Evolutionary conservation across 2,113 vertebrate species (phyloP), one percentile per base, ranked within the genome.

Genomic region (Podocnemis expansa): DNA sequence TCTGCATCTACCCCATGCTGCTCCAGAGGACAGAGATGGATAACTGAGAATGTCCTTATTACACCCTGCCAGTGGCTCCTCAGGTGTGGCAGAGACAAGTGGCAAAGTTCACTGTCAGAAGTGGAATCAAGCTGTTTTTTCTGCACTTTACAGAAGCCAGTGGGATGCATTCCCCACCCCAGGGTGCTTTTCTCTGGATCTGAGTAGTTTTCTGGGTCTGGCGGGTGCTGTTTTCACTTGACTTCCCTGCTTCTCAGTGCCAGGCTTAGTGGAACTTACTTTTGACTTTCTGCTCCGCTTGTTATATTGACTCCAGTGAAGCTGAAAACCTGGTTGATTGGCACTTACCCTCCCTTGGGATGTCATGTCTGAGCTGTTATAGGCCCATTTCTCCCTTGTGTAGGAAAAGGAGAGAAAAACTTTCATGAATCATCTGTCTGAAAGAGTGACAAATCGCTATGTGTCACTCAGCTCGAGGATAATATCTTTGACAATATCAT

Each of bases 11-110:
- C 27, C 7, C n/a, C 63, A 83, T 78, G 79, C 55, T n/a, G 76
- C 55, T 9, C 5, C n/a, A 55, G 82, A n/a, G 0, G 0, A 41
- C 60, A 88, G 84, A 0, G 0, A 54, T 47, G 82, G 84, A 51
- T 45, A 19, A 86, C 22, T 0, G 0, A 31, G 78, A 63, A 9
- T 11, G 38, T 63, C 13, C 31, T 41, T 31, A n/a, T 67, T 51
- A 89, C 81, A 75, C 12, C 56, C 2, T 0, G 4, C 41, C n/a
- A 92, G 73, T 41, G 16, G 27, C 54, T 90, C 29, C 41, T 80
- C 31, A n/a, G 54, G 1, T 78, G 27, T 10, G 54, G 76, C 0
- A 0, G 56, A 17, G 43, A 1, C 0, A 1, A 58, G 6, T 45
- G 27, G 24, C 49, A 76, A 76, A 76, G 41, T 45, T 45, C 25